Conservation (phyloP, 2,113 vertebrate species). For the Daboia siamensis region DNA sequence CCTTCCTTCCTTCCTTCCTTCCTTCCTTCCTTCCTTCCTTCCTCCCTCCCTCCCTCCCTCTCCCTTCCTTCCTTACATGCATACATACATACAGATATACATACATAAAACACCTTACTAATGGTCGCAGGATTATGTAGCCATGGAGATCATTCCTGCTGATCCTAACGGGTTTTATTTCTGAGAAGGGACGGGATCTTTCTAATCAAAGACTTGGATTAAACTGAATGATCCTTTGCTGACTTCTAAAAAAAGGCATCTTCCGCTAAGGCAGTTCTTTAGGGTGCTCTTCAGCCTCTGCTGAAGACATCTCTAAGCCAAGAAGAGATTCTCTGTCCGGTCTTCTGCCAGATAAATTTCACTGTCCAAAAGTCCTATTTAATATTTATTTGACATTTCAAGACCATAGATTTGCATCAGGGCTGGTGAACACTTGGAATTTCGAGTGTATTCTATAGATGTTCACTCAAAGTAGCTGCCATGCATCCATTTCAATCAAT, state of each 20-base stretch:
- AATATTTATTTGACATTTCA: not conserved
- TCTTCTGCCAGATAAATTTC: not conserved
- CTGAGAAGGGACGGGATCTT: not conserved
- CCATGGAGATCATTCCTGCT: not conserved
- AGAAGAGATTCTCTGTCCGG: not conserved
- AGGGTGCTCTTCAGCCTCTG: not conserved
- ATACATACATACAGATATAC: not conserved
- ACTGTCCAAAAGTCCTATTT: not conserved
- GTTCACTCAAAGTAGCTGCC: not conserved
- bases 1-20: too few species aligned
- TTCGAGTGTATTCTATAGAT: not conserved
- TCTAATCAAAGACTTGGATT: not conserved
- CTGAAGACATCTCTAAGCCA: not conserved
- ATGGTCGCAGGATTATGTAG: not conserved
- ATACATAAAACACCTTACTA: not conserved
- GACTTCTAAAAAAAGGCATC: not conserved
- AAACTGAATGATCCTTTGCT: not conserved
- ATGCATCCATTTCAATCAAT: too few species aligned
- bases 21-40: not conserved
- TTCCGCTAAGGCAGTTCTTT: not conserved
- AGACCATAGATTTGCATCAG: not conserved
- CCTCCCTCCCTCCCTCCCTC: too few species aligned
- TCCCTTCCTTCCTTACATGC: not conserved
- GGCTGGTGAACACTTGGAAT: not conserved
- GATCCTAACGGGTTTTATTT: not conserved